A percentile compares a stretch with the other conserved stretches of the same genome.
These are phyloP conservation scores for Keiferia lycopersicella DNA, from an alignment of 2,888 invertebrate species.

Conservation along the genomic window DNA sequence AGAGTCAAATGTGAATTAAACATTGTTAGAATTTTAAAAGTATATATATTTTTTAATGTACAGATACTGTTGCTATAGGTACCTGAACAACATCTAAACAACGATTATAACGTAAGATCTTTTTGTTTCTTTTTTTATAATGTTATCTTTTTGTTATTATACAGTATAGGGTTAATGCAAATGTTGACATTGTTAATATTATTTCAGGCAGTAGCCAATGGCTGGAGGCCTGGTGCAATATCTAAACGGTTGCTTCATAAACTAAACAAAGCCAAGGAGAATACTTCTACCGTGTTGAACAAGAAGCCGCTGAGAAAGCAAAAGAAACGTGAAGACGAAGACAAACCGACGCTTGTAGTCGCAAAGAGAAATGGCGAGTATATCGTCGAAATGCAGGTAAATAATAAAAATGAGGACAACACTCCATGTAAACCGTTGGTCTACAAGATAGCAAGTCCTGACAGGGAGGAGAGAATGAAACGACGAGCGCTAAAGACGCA, in stretches of 20 bases:
- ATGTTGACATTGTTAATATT: constrained; percentile 37
- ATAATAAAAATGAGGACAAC: constrained; percentile 38
- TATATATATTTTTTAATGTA: not conserved
- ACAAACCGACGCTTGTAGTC: constrained; percentile 61
- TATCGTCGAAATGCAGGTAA: constrained; percentile 59
- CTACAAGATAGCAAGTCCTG: constrained; percentile 56
- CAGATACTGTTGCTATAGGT: too few species aligned
- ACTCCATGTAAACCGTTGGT: constrained; percentile 52
- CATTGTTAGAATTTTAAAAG: not conserved
- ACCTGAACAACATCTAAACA: too few species aligned
- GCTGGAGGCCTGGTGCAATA: constrained; percentile 72
- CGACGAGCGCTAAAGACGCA: constrained; percentile 45
- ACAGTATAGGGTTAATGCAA: not conserved
- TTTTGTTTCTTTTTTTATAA: constrained; percentile 8
- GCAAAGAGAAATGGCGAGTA: constrained; percentile 63
- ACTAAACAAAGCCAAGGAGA: constrained; percentile 54
- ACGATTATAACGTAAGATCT: not conserved
- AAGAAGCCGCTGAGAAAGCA: constrained; percentile 45
- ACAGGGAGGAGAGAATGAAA: constrained; percentile 51
- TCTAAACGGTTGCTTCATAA: constrained; percentile 58
- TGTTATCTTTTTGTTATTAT: too few species aligned
- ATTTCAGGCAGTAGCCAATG: constrained; percentile 50
- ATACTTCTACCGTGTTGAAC: constrained; percentile 37
- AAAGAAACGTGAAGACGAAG: constrained; percentile 48
- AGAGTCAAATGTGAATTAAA: not conserved